phyloP scores from a whole-genome alignment of 2,797 vertebrate genomes.

The Crax fasciolata region DNA sequence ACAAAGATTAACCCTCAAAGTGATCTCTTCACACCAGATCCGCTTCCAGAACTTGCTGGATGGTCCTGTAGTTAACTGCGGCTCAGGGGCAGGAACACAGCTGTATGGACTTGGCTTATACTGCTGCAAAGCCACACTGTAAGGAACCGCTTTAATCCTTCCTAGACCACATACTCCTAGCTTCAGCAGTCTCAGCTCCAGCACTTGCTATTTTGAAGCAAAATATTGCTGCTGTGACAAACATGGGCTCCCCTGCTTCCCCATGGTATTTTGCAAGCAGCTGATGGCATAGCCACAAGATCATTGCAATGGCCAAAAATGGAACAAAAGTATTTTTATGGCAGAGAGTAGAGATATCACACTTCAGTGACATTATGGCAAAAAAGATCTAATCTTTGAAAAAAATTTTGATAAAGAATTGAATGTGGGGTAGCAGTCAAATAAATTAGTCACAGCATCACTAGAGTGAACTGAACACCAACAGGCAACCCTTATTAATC shows the following conservation, averaged over 20 bases:
- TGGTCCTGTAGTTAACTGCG: background rate
- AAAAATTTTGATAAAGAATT: background rate
- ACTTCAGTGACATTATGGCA: background rate
- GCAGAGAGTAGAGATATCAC: background rate
- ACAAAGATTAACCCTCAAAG: background rate
- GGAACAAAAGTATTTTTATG: background rate
- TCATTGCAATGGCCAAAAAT: accelerated
- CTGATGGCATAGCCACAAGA: background rate
- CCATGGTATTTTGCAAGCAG: background rate
- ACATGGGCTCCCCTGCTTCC: accelerated
- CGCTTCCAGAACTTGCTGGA: background rate
- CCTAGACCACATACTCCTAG: background rate
- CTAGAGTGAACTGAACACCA: background rate
- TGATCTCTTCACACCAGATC: background rate
- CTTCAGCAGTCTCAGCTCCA: background rate
- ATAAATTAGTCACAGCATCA: background rate
- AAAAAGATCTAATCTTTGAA: background rate
- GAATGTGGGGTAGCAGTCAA: background rate
- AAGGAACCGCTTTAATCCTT: background rate
- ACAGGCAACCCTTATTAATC: background rate
- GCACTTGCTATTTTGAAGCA: accelerated
- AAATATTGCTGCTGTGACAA: background rate
- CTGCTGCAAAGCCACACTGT: background rate
- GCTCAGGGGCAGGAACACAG: background rate
- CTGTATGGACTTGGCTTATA: background rate